Conservation (phyloP, 1,140 invertebrate genomes). For the Parapsyche elsis region DNA sequence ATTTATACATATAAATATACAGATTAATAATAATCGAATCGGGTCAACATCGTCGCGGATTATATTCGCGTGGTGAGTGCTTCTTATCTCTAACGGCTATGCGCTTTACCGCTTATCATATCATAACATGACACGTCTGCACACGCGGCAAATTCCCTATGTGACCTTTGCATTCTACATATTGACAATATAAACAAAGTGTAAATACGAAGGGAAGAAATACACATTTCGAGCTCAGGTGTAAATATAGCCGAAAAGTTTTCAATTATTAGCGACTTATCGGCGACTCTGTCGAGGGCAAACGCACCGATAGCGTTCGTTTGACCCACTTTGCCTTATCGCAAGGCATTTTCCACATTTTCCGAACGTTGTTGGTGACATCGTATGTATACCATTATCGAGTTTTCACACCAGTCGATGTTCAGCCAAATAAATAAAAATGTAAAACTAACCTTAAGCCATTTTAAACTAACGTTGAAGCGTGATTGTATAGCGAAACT, state of each 20-base stretch:
- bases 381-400: no score
- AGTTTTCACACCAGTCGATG: no score
- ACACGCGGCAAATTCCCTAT: neutral
- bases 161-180: neutral
- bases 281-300: neutral
- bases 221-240: neutral
- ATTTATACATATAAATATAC: no score
- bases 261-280: neutral
- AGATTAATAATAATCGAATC: no score
- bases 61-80: neutral
- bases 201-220: neutral
- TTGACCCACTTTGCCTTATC: slow-evolving; percentile 18
- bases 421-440: no score
- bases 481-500: no score
- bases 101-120: neutral
- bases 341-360: slow-evolving; percentile 9
- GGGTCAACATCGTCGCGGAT: neutral
- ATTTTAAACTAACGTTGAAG: no score
- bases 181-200: neutral
- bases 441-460: no score
- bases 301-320: neutral
- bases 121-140: neutral
- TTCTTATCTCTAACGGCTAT: neutral
- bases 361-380: neutral
- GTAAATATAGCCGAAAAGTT: neutral